phyloP scores from a whole-genome alignment of 1,140 invertebrate genomes.

The Paraescarpia echinospica region DNA sequence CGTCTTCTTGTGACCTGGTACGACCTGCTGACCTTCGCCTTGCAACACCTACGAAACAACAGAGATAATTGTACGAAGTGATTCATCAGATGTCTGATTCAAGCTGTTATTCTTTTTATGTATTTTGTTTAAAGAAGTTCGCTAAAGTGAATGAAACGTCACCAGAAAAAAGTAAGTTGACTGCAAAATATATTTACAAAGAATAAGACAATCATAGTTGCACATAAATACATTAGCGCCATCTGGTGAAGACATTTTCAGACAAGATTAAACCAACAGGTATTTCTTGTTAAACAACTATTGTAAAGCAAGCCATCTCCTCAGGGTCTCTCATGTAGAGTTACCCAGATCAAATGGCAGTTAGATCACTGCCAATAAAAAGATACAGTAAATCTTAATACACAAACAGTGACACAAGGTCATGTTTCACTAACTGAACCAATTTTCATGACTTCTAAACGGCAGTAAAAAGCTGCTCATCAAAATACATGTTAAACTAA shows the following conservation, averaged over 20 bases:
- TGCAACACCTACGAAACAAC: constrained; percentile 67
- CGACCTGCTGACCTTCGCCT: constrained; percentile 68
- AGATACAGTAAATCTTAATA: too few relatives aligned
- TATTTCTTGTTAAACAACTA: not conserved
- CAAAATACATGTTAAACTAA: too few relatives aligned
- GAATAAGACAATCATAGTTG: not conserved
- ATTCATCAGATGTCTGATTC: too few relatives aligned
- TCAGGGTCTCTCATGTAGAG: too few relatives aligned
- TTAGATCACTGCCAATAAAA: too few relatives aligned
- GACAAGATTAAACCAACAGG: not conserved
- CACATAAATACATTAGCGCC: not conserved
- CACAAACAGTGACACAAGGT: too few relatives aligned
- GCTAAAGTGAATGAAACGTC: not conserved
- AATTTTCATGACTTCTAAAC: too few relatives aligned
- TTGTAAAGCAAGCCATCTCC: too few relatives aligned
- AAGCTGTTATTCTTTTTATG: not conserved
- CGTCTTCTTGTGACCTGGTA: constrained; percentile 51
- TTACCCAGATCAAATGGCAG: too few relatives aligned
- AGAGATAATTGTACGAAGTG: not conserved
- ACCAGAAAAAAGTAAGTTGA: not conserved
- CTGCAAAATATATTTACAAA: too few relatives aligned
- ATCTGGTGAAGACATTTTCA: not conserved
- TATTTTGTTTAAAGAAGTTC: not conserved
- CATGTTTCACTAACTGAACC: too few relatives aligned
- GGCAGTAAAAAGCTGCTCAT: too few relatives aligned